Percentiles rank a stretch among this genome's conserved stretches.
These are phyloP conservation scores for Ctenochaetus hawaiiensis DNA, from an alignment of 2,797 vertebrate genomes.

Conservation along the genomic window DNA sequence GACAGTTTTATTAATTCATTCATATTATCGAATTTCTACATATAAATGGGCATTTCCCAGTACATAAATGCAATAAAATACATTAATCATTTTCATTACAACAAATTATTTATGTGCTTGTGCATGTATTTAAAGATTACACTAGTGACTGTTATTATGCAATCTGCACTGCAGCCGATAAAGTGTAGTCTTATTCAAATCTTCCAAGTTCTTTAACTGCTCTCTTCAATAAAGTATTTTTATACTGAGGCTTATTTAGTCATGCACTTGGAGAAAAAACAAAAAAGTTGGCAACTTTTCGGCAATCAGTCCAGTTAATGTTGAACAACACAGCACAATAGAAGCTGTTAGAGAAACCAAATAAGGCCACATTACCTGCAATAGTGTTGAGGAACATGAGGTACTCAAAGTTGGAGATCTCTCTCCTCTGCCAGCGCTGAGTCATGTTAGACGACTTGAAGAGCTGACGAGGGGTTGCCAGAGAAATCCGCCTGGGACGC, in stretches of 20 bases:
- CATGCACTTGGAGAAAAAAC: not conserved
- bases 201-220: constrained; percentile 7
- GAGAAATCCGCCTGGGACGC: constrained; percentile 92
- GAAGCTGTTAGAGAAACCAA: not conserved
- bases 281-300: constrained; percentile 16
- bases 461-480: constrained; percentile 97
- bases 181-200: constrained; percentile 22
- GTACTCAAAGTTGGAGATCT: constrained; percentile 99
- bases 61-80: not conserved
- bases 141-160: not conserved
- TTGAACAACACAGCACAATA: not conserved
- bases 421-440: constrained; percentile 98
- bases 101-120: constrained; percentile 1
- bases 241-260: constrained; percentile 6
- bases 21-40: not conserved
- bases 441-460: constrained; percentile 99
- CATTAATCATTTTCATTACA: not conserved
- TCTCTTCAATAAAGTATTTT: constrained; percentile 18
- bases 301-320: constrained; percentile 11
- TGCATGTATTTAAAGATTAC: constrained; percentile 14
- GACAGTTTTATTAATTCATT: not conserved
- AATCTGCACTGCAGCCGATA: not conserved
- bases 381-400: constrained; percentile 99
- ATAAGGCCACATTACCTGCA: constrained; percentile 87
- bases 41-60: too few species aligned